These are phyloP conservation scores for Zonotrichia albicollis DNA, from an alignment of 2,797 vertebrate genomes.

Conservation along the genomic window DNA sequence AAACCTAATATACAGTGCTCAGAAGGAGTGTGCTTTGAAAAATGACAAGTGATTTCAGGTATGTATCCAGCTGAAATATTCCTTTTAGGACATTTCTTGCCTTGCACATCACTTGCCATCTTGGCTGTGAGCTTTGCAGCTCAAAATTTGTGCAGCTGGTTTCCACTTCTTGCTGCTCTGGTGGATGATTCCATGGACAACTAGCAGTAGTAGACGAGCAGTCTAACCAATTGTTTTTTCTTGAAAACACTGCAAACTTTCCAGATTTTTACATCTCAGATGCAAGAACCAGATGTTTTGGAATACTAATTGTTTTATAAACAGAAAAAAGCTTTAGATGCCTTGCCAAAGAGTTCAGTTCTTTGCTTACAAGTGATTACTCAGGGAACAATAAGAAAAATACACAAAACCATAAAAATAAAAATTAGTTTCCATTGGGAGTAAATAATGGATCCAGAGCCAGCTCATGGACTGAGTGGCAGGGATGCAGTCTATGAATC, in stretches of 20 bases:
- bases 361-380: background rate
- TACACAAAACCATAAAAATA: background rate
- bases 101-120: background rate
- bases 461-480: background rate
- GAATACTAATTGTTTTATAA: background rate
- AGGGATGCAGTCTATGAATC: background rate
- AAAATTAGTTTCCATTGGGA: background rate
- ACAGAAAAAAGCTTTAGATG: background rate
- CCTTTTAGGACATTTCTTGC: background rate
- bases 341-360: background rate
- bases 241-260: background rate
- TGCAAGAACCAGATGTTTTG: conserved; percentile 29
- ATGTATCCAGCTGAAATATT: background rate
- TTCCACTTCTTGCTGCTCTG: background rate
- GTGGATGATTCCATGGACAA: background rate
- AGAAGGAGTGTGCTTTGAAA: background rate
- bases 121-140: background rate
- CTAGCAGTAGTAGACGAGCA: background rate
- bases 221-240: background rate
- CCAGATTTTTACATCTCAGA: background rate
- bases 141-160: background rate
- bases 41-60: background rate
- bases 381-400: conserved; percentile 3
- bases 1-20: background rate
- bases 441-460: background rate